Evolutionary conservation across 1,140 invertebrate species (phyloP), one percentile per base, ranked within the genome.

Genomic region (Pachypsylla venusta): DNA sequence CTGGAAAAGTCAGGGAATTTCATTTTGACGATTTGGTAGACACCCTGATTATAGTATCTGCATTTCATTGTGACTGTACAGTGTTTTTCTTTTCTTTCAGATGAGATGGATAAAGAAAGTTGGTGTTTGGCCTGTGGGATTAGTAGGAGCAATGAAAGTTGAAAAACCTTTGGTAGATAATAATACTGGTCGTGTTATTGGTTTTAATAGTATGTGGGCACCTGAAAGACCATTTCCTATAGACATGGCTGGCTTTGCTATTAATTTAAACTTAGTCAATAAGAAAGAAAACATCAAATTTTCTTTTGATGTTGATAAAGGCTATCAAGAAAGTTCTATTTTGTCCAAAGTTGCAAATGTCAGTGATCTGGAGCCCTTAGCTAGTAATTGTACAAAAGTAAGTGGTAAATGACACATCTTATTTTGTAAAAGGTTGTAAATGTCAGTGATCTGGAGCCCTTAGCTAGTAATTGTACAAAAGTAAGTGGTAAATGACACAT

Each of bases 161-260:
- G 91, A 94, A 70, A 81, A 81, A 65, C 90, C 90, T 0, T 69
- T 86, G 16, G 77, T 93, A 1, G 76, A 82, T 64, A 70, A 73
- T 14, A 67, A 70, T 1, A 81, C 79, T 3, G 79, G 77, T 7
- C 81, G 87, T 71, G 89, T 98, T 1, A 77, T 77, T 16, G 86
- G 87, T 10, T 97, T 87, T 73, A 87, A 85, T 70, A 81, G 82
- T 13, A 79, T 77, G 1, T 97, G 89, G 89, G 85, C 87, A 64
- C 85, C 90, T 0, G 81, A 92, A 60, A 74, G 95, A 64, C 83
- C 85, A 0, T 99, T 98, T 76, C 92, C 95, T 2, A 83, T 95
- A 25, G 97, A 99, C 67, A 99, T 99, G 96, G 95, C 95, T 1
- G 94, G 92, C 1, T 99, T 99, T 75, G 93, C 91, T 14, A 84